Evolutionary conservation across 2,113 vertebrate species (phyloP), one percentile per base, ranked within the genome.

Genomic region (Charadrius vociferus): DNA sequence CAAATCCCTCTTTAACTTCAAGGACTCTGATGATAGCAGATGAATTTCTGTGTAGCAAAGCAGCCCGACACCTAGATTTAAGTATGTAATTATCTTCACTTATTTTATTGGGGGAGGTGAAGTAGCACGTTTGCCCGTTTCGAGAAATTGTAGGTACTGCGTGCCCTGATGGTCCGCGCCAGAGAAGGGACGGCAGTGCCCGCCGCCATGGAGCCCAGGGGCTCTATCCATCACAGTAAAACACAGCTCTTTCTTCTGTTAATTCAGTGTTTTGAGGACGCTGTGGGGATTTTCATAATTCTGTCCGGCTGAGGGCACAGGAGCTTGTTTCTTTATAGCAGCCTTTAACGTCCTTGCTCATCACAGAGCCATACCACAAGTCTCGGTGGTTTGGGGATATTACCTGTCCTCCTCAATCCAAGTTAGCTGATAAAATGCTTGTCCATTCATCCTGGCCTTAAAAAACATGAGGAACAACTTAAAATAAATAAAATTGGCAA

Each of bases 1-100:
- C 88, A 86, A 81, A 95, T 84, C 88, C 55, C 92, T 90, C 82
- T 90, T 88, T 92, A 88, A 90, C 86, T 90, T 88, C 90, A 93
- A 88, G 90, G 95, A 43, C 88, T 96, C 72, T 21, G 75, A 80
- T 16, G 47, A 45, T 29, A 66, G 80, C 67, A 90, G 81, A 62
- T 67, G 82, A 63, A 77, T 90, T 88, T 78, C 81, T 45, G 74
- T 32, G 71, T 52, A 30, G 90, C 71, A 45, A 59, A 78, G 74
- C 74, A 81, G 81, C 75, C 45, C 24, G 19, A 56, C 85, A 50
- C 90, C 74, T 61, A 81, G 88, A 81, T 93, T 93, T 88, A 94
- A 93, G 94, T 50, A 41, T 12, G 45, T 81, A 85, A 94, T 95
- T 94, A 91, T 55, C 37, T 49, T 32, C 65, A 8, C 65, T 72